Base-by-base conservation (phyloP, 2,113 vertebrate species). In the Struthidea cinerea region DNA sequence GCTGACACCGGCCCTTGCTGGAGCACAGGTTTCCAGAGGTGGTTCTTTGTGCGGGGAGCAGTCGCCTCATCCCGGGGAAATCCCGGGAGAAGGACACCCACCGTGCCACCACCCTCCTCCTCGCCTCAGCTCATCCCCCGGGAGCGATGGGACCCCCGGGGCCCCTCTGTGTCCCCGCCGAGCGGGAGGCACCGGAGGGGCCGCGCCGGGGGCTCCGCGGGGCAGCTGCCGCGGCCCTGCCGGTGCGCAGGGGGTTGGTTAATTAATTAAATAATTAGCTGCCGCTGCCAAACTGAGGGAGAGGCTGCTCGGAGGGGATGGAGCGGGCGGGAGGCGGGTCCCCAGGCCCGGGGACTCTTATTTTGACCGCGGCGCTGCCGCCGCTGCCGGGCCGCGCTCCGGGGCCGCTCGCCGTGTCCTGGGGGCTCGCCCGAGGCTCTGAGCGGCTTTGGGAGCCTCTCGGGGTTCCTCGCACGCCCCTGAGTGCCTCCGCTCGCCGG, bases 351-450 rank as follows among this genome's bases (percentile, higher is more conserved):
- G 74, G 84, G 96, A 95, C 97, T 97, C 67, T 97, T 97, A 97
- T 96, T 97, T 92, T 97, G 96, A 96, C 65, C 60, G 81, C 74
- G 21, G 80, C 56, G 44, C 68, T 64, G 89, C 71, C 46, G 52
- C 73, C 5, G 70, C 60, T 41, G 32, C 2, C 68, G 75, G 80
- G 86, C 56, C 39, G 56, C 63, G 73, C 64, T 78, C 55, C 39
- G 46, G 41, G 42, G n/a, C 49, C 47, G 53, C 63, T 39, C 10
- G 5, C 50, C 1, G n/a, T 19, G 68, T 3, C 10, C 7, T 4
- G 44, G 10, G 16, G 52, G 9, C 19, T 44, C 16, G 11, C 16
- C 55, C 13, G 44, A 6, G 74, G 52, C 75, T 3, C 41, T 2
- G 22, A 33, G 44, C 23, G 33, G 63, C 64, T 53, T 3, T 23